phyloP scores from a whole-genome alignment of 1,140 invertebrate genomes.

The Pseudachorutes palmiensis region DNA sequence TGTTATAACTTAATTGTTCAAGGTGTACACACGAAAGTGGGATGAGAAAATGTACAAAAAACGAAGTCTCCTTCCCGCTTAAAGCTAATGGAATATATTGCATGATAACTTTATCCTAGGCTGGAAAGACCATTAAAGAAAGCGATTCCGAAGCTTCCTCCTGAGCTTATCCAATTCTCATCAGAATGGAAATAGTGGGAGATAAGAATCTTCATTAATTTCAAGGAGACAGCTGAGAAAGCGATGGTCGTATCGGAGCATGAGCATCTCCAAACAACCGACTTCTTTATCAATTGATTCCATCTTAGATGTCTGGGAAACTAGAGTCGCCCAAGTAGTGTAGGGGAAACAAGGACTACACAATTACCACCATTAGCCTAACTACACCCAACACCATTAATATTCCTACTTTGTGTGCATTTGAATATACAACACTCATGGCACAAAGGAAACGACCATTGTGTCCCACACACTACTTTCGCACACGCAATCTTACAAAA shows the following conservation, averaged over 20 bases:
- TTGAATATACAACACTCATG: neutral
- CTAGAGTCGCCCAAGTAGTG: too few relatives aligned
- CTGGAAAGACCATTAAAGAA: constrained; percentile 17
- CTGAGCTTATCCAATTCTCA: constrained; percentile 29
- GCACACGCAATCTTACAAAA: too few relatives aligned
- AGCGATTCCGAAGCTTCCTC: constrained; percentile 31
- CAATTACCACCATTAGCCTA: neutral
- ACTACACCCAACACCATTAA: neutral
- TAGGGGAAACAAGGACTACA: too few relatives aligned
- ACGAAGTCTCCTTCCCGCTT: neutral
- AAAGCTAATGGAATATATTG: neutral
- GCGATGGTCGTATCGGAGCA: constrained; percentile 14
- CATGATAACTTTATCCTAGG: neutral
- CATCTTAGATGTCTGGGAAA: constrained; percentile 37
- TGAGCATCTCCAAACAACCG: constrained; percentile 30
- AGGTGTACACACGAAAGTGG: neutral
- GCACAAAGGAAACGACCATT: too few relatives aligned
- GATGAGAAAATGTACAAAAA: neutral
- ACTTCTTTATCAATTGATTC: constrained; percentile 35
- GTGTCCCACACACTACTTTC: too few relatives aligned
- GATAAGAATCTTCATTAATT: constrained; percentile 39
- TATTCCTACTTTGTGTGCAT: neutral
- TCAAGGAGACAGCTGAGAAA: constrained; percentile 37
- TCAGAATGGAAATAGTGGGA: constrained; percentile 35
- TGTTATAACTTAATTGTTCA: constrained; percentile 11